Percentiles rank a stretch among this genome's conserved stretches.
Evolutionary conservation across 1,140 invertebrate species (phyloP).

Genomic region (Musca domestica): DNA sequence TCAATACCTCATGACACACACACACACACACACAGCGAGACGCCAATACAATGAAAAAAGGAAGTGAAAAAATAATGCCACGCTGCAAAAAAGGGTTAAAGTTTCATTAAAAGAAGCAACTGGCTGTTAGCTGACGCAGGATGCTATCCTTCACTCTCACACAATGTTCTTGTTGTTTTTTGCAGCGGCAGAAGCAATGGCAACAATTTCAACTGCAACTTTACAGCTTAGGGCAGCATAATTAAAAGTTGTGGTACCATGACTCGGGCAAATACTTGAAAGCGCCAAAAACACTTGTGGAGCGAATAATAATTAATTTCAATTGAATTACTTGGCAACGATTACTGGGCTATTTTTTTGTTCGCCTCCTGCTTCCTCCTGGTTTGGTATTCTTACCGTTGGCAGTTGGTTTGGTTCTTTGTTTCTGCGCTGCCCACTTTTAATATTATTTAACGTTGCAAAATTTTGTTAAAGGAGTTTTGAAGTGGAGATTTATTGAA

Average conservation of each 20-base stretch:
- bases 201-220: constrained; percentile 7
- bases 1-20: background rate
- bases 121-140: background rate
- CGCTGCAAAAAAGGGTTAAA: background rate
- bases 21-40: too few species aligned
- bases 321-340: constrained; percentile 22
- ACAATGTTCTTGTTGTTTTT: background rate
- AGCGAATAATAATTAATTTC: constrained; percentile 20
- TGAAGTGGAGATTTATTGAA: too few species aligned
- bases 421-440: too few species aligned
- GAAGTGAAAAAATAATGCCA: background rate
- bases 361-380: too few species aligned
- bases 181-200: background rate
- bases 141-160: background rate
- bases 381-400: too few species aligned
- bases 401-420: too few species aligned
- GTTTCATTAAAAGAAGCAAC: background rate
- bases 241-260: constrained; percentile 20
- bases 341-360: background rate
- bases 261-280: constrained; percentile 11
- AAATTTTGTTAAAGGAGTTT: too few species aligned
- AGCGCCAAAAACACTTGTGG: constrained; percentile 22
- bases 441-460: too few species aligned
- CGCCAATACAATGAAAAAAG: too few species aligned
- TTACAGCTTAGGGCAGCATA: constrained; percentile 19